These are phyloP conservation scores for Sinelater perroti DNA, from an alignment of 2,888 invertebrate genomes.

Conservation along the genomic window DNA sequence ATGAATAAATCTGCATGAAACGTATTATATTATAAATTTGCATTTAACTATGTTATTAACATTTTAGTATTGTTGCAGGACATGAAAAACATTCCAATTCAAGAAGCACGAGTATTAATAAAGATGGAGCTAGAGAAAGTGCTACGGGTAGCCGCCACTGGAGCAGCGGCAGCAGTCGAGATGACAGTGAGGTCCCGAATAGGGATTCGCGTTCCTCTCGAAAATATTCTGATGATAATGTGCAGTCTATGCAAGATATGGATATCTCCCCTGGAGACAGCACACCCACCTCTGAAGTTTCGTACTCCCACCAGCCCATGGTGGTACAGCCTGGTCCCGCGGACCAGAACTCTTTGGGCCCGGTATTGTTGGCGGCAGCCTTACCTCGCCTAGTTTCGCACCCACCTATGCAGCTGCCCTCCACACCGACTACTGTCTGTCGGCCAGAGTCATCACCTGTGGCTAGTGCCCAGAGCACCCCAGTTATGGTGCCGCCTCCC, in stretches of 20 bases:
- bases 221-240: slow-evolving; percentile 49
- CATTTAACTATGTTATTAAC: background rate
- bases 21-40: too few relatives aligned
- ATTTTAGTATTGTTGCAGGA: slow-evolving; percentile 63
- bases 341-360: slow-evolving; percentile 58
- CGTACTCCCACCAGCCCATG: slow-evolving; percentile 63
- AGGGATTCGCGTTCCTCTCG: slow-evolving; percentile 53
- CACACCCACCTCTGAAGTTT: slow-evolving; percentile 85
- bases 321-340: slow-evolving; percentile 39
- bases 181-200: slow-evolving; percentile 38
- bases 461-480: slow-evolving; percentile 48
- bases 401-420: slow-evolving; percentile 57
- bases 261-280: slow-evolving; percentile 93
- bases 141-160: slow-evolving; percentile 55
- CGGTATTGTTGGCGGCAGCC: slow-evolving; percentile 73
- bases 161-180: slow-evolving; percentile 41
- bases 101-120: slow-evolving; percentile 60
- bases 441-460: slow-evolving; percentile 51
- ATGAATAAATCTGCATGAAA: too few relatives aligned
- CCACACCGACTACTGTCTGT: slow-evolving; percentile 54
- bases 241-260: slow-evolving; percentile 77
- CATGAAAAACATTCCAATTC: slow-evolving; percentile 82
- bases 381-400: slow-evolving; percentile 71
- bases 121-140: slow-evolving; percentile 49
- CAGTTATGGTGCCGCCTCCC: slow-evolving; percentile 54